Evolutionary conservation across 1,140 invertebrate genomes (phyloP), one percentile per base, ranked within the genome.

Genomic region (Leptinotarsa texana): DNA sequence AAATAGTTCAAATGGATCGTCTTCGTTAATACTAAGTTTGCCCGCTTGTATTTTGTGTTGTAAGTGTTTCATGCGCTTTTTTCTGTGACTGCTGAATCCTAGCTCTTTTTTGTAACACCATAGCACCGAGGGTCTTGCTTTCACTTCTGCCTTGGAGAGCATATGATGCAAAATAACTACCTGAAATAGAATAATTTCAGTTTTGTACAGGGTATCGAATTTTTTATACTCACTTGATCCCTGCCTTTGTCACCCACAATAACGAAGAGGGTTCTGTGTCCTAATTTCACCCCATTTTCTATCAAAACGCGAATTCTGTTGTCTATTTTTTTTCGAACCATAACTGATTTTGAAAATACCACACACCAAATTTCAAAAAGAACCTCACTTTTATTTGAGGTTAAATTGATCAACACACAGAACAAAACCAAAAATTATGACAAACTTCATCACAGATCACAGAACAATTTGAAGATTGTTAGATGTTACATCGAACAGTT

Each of bases 91-190:
- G 84, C 93, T 98, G 80, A 99, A 95, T 81, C 96, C 92, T 83
- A 99, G 87, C 87, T 97, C 94, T 83, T 96, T 99, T 86, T 99
- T 99, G 85, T 99, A 99, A 85, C 98, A 99, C 98, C 98, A 99
- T 21, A 99, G 85, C 1, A 99, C 96, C 57, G 91, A 92, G 13
- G 98, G 98, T 74, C 97, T 89, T 0, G 96, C 91, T 87, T 97
- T 97, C 0, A 99, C 92, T 72, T 92, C 91, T 5, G 97, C 94
- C 87, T 99, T 99, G 1, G 96, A 93, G 33, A 99, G 87, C 91
- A 99, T 98, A 82, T 99, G 96, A 89, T 99, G 97, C 1, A 99
- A 87, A 85, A 98, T 96, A 3, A 97, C 95, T 76, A 99, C 93
- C 95, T 95, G 84, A 71, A 85, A 85, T 69, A 83, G 2, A 75